Evolutionary conservation across 1,140 invertebrate species (phyloP), one percentile per base, ranked within the genome.

Genomic region (Caenorhabditis briggsae): DNA sequence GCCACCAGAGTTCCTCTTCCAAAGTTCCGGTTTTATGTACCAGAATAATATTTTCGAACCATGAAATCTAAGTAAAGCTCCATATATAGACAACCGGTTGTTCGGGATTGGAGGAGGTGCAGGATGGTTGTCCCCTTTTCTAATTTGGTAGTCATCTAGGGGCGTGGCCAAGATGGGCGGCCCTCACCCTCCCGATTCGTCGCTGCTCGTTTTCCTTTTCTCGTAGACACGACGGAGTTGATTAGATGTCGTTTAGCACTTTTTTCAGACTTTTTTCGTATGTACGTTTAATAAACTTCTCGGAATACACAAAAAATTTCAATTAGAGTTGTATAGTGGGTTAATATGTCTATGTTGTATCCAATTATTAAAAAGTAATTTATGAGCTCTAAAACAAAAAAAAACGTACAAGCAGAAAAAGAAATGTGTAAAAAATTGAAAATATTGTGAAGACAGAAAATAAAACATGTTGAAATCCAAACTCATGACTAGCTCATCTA

Each of bases 71-170:
- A 33, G 33, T 33, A 33, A 33, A 33, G 33, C 33, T 33, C 33
- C 33, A 33, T 33, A 53, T 53, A 53, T 14, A 53, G 33, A 16
- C 25, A 65, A 33, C 25, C 61, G 12, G 9, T 64, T 41, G 7
- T 41, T 5, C 61, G 41, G 18, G 65, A 70, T 70, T 70, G 65
- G 41, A 70, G 65, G 65, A 70, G 65, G 33, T 70, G 23, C 25
- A 2, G 56, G 56, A n/a, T 5, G 56, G n/a, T 64, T 7, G 23
- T 41, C 12, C 20, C 33, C 61, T 41, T n/a, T n/a, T n/a, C 70
- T 78, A 78, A 78, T 78, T 78, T 78, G 70, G 70, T 78, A 78
- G 70, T 53, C 70, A 78, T 78, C 46, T 78, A 25, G 12, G 70
- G 70, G 70, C 70, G 70, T 12, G n/a, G 70, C 70, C n/a, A 25